These are phyloP conservation scores for Bugulina stolonifera DNA, from an alignment of 2,888 invertebrate genomes.

Conservation along the genomic window DNA sequence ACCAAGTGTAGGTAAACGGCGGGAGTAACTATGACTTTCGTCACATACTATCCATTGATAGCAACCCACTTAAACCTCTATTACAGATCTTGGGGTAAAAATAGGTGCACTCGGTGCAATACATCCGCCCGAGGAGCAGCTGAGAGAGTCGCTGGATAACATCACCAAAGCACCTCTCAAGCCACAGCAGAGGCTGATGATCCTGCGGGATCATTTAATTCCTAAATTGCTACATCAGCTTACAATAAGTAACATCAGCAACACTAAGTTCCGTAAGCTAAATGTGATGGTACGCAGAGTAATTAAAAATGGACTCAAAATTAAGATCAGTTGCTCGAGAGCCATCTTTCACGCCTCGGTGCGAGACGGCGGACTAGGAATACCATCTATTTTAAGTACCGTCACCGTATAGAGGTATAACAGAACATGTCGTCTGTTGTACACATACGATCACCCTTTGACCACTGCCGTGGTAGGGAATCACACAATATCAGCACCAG, in stretches of 20 bases:
- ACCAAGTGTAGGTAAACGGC: too few species aligned
- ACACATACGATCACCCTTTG: background rate
- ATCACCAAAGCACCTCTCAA: constrained; percentile 5
- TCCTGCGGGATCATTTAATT: background rate
- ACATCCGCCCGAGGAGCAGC: background rate
- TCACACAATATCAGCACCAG: too few species aligned
- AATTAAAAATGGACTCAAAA: background rate
- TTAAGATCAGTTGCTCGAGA: background rate
- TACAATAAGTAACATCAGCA: background rate
- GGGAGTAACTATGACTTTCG: too few species aligned
- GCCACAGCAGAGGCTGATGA: background rate
- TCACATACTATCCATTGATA: background rate
- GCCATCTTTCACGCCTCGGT: background rate
- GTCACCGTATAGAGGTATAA: background rate
- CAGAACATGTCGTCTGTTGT: background rate
- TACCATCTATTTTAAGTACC: background rate
- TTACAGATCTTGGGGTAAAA: background rate
- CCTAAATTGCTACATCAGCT: background rate
- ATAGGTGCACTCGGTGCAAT: background rate
- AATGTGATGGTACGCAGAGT: background rate
- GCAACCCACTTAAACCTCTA: background rate
- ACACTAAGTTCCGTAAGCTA: background rate
- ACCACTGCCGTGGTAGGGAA: background rate
- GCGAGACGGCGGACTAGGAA: background rate
- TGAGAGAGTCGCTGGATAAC: background rate